Evolutionary conservation across 2,113 vertebrate species (phyloP).

Genomic region (Nasalis larvatus): DNA sequence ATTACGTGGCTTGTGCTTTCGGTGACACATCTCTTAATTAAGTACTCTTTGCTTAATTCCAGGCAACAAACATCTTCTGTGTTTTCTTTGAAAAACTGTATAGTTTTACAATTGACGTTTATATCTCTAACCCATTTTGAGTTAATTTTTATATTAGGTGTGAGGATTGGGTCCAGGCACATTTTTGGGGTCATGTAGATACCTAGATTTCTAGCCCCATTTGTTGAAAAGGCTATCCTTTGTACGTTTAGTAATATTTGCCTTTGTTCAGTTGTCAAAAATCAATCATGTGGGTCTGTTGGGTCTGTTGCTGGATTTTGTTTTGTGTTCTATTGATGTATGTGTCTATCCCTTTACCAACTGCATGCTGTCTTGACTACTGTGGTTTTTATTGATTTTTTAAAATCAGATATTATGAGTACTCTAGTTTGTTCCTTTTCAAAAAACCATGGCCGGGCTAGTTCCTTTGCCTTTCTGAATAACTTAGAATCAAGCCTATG

Average conservation of each 20-base stretch:
- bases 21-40: neutral
- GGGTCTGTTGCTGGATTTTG: neutral
- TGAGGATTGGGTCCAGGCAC: neutral
- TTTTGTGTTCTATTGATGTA: neutral
- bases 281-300: neutral
- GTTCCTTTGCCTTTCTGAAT: neutral
- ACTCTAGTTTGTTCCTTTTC: neutral
- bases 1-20: neutral
- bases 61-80: neutral
- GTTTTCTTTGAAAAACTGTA: neutral
- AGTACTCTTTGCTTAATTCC: neutral
- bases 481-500: neutral
- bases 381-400: neutral
- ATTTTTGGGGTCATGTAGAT: neutral
- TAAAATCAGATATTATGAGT: neutral
- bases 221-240: neutral
- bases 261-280: neutral
- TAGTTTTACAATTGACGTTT: neutral
- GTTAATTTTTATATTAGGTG: neutral
- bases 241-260: neutral
- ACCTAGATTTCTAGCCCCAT: neutral
- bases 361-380: neutral
- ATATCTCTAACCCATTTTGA: neutral
- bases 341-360: neutral
- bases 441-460: neutral